Evolutionary conservation across 1,140 invertebrate genomes (phyloP), one percentile per base, ranked within the genome.

Genomic region (Geopemphigus sp.): DNA sequence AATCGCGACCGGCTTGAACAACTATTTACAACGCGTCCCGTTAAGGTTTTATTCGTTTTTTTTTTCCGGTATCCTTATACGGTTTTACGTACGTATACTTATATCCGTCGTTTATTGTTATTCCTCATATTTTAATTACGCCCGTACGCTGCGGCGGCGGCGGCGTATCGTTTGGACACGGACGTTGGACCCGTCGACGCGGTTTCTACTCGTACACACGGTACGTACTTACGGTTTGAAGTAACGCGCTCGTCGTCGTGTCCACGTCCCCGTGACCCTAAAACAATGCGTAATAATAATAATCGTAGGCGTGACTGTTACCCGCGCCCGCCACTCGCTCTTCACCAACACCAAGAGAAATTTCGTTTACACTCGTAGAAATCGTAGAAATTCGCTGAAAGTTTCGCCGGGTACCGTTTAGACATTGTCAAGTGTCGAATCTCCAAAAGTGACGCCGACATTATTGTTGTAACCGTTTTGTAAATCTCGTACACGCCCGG

Each of bases 1-100:
- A 39, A 8, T 39, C 32, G 32, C 32, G 32, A 39, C 32, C 26
- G 24, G 15, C n/a, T 57, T 19, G 14, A 57, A 39, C 72, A 22
- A 32, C 50, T 53, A n/a, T n/a, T 56, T 73, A 73, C 70, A 54
- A 73, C 70, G 70, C 5, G 70, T 73, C 70, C 70, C 70, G 70
- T 73, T 73, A 73, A 54, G 47, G 50, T 10, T 8, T 39, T 39
- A 4, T 39, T n/a, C n/a, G n/a, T 39, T 39, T 39, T 39, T 39
- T 39, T 39, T 39, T 39, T 39, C 8, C 15, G 24, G 45, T 53
- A 50, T 72, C 70, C 70, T 26, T 72, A 72, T 54, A 72, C 47
- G 50, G 10, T 26, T 53, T 32, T 53, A 8, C 26, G 24, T 19
- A n/a, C 19, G 26, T 29, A 29, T 17, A 15, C 19, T 72, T 54